Conservation (phyloP, 2,888 invertebrate genomes). For the Leptopilina drosophilae region DNA sequence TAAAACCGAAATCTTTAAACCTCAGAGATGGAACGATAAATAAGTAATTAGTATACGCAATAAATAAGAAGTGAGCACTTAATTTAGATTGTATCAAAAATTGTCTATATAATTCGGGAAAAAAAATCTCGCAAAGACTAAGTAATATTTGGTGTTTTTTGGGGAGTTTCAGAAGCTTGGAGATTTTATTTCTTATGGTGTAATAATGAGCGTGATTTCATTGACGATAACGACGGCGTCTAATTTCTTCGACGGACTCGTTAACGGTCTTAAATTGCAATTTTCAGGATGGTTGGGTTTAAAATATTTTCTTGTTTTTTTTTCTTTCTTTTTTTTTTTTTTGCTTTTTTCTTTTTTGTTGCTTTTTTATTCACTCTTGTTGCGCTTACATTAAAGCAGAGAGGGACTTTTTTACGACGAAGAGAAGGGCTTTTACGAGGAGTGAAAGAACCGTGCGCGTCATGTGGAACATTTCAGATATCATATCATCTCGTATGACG, state of each 20-base stretch:
- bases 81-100: neutral
- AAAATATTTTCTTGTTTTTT: conserved; percentile 33
- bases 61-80: neutral
- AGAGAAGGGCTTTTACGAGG: conserved; percentile 47
- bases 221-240: conserved; percentile 21
- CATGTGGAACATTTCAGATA: conserved; percentile 39
- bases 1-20: neutral
- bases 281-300: conserved; percentile 19
- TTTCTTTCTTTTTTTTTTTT: too few relatives aligned
- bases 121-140: neutral
- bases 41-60: neutral
- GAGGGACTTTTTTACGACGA: conserved; percentile 43
- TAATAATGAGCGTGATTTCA: conserved; percentile 36
- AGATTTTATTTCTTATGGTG: conserved; percentile 37
- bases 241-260: conserved; percentile 32
- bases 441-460: conserved; percentile 45
- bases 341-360: conserved; percentile 16
- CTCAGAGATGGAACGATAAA: neutral
- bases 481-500: conserved; percentile 45
- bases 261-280: conserved; percentile 33
- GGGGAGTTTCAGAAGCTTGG: conserved; percentile 28
- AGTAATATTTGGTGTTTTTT: conserved; percentile 8
- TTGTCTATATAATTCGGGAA: neutral
- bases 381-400: conserved; percentile 36
- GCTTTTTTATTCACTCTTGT: neutral